Evolutionary conservation across 30 jellyfish, hydroid and myxozoan species (phyloP).

Genomic region (Morbakka virulenta): DNA sequence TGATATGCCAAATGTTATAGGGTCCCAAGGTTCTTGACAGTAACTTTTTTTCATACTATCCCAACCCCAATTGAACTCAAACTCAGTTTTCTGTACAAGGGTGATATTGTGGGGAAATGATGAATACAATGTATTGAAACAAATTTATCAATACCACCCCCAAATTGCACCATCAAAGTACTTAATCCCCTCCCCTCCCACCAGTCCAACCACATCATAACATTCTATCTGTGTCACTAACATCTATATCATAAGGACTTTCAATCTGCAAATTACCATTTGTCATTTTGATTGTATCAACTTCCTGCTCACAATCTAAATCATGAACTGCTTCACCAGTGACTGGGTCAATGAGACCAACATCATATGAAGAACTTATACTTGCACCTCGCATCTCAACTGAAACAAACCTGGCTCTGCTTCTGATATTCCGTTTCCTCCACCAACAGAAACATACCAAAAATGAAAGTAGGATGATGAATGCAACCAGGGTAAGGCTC

Average conservation of each 20-base stretch:
- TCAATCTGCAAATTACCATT: neutral
- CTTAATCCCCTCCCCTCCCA: too few relatives aligned
- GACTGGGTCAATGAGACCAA: neutral
- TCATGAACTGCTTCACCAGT: neutral
- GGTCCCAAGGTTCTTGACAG: too few relatives aligned
- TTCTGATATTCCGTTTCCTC: neutral
- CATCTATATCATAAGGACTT: neutral
- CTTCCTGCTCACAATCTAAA: neutral
- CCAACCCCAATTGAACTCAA: too few relatives aligned
- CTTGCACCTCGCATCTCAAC: neutral
- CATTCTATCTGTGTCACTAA: neutral
- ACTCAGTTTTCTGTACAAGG: too few relatives aligned
- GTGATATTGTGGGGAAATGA: too few relatives aligned
- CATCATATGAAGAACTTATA: neutral
- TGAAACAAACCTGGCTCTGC: neutral
- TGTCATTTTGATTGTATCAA: neutral
- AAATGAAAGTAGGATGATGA: neutral
- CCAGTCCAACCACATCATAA: neutral
- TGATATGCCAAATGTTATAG: too few relatives aligned
- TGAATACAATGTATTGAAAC: too few relatives aligned
- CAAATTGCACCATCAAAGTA: too few relatives aligned
- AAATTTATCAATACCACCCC: too few relatives aligned
- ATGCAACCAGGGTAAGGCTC: neutral
- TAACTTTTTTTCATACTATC: too few relatives aligned
- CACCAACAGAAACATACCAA: neutral